Base-by-base conservation (phyloP, 2,888 invertebrate species). In the Lasioglossum villosulum region DNA sequence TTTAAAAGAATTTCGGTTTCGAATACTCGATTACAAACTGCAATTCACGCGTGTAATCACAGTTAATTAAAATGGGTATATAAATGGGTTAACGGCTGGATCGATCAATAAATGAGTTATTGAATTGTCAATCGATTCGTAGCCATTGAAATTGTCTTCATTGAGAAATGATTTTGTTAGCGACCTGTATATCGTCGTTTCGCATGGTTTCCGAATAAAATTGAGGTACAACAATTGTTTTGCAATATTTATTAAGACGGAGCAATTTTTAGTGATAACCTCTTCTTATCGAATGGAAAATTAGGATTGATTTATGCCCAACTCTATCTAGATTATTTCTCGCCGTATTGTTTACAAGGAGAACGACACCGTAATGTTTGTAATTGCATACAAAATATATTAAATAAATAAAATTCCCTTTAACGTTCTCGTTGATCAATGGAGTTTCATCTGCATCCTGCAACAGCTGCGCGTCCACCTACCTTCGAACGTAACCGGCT, bases 401-500 rank as follows among this genome's bases (percentile, higher is more conserved):
- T 68, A 23, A 68, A n/a, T 12, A n/a, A 68, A 68, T 37, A 63
- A 8, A 19, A 63, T 63, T 63, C 6, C n/a, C n/a, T n/a, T 52
- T 10, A 3, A 16, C 0, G 12, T 63, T 16, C 6, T 63, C 16
- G 2, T 63, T 30, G 27, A 30, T 30, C 34, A 30, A 42, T 75
- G 37, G 39, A 12, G 27, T 63, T 39, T 10, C 34, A 39, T 59
- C 42, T n/a, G 30, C n/a, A n/a, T 34, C 34, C 34, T 66, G 68
- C 19, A n/a, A 30, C 56, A 56, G 34, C 34, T 59, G 42, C n/a
- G 16, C n/a, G 37, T 34, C 14, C 74, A 83, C 79, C 37, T 79
- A 84, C 84, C 84, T 84, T 56, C 19, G 10, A 39, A 27, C 1
- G 19, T 30, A 39, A 42, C 30, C 39, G 16, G 74, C 52, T 52